These are phyloP conservation scores for Camelus bactrianus DNA, from an alignment of 2,113 vertebrate species.

Conservation along the genomic window DNA sequence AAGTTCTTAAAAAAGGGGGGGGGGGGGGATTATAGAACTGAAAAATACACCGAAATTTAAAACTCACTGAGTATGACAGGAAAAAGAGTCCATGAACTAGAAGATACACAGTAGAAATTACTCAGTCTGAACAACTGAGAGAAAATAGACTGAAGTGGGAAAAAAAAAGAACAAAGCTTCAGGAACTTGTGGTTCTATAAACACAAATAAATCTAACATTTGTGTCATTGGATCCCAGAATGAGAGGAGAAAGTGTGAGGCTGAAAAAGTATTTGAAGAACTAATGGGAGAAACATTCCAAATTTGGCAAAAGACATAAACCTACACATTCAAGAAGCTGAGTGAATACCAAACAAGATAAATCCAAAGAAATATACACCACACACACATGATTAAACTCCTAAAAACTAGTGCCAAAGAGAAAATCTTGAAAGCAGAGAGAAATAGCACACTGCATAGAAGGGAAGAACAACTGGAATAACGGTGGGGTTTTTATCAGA, in stretches of 20 bases:
- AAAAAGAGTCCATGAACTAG: not conserved
- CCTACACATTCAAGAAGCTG: not conserved
- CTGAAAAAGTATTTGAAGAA: not conserved
- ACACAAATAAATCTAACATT: not conserved
- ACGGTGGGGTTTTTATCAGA: not conserved
- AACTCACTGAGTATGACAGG: not conserved
- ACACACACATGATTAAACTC: not conserved
- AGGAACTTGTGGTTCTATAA: not conserved
- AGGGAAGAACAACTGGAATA: too few species aligned
- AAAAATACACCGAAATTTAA: not conserved
- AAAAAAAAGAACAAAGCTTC: not conserved
- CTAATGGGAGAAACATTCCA: not conserved
- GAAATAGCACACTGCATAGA: accelerated
- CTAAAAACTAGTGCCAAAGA: not conserved
- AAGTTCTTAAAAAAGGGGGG: not conserved
- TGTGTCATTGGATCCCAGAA: not conserved
- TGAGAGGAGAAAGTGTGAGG: not conserved
- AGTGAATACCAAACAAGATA: not conserved
- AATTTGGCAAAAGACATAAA: not conserved
- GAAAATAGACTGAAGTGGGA: not conserved
- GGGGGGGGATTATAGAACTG: not conserved
- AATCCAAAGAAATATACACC: not conserved
- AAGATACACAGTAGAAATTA: not conserved
- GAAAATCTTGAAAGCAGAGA: not conserved
- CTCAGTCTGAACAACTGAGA: not conserved